Evolutionary conservation across 1,140 invertebrate genomes (phyloP).

Genomic region (Teleogryllus occipitalis): DNA sequence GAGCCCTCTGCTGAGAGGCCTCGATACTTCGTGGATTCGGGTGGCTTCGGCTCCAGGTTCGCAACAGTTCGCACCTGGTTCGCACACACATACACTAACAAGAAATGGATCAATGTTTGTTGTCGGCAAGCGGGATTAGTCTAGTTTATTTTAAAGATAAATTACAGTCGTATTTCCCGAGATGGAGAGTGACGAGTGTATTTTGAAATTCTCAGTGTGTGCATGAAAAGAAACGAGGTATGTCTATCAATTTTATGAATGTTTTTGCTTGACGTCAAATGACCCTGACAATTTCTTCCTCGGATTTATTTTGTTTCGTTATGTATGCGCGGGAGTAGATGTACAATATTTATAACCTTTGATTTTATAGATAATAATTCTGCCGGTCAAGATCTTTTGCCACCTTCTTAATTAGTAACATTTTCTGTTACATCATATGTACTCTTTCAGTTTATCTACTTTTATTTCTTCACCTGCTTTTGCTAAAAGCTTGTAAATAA

Average conservation of each 20-base stretch:
- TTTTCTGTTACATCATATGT: background rate
- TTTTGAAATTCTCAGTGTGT: background rate
- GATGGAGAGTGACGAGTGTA: background rate
- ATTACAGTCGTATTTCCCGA: background rate
- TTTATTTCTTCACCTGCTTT: background rate
- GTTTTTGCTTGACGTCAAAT: background rate
- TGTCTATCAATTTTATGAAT: background rate
- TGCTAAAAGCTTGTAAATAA: background rate
- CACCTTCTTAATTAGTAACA: background rate
- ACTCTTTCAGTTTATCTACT: background rate
- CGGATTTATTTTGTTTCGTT: no score
- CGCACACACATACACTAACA: no score
- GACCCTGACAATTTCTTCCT: background rate
- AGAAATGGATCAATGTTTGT: background rate
- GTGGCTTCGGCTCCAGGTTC: background rate
- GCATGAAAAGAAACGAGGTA: background rate
- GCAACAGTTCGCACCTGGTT: background rate
- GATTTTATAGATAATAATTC: background rate
- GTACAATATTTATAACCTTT: background rate
- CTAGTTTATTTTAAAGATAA: background rate
- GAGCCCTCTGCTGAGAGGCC: background rate
- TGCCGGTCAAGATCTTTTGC: background rate
- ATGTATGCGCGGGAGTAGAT: background rate
- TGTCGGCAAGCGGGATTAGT: background rate
- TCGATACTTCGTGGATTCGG: background rate